Evolutionary conservation across 1,140 invertebrate species (phyloP), one percentile per base, ranked within the genome.

Genomic region (Drosophila arizonae): DNA sequence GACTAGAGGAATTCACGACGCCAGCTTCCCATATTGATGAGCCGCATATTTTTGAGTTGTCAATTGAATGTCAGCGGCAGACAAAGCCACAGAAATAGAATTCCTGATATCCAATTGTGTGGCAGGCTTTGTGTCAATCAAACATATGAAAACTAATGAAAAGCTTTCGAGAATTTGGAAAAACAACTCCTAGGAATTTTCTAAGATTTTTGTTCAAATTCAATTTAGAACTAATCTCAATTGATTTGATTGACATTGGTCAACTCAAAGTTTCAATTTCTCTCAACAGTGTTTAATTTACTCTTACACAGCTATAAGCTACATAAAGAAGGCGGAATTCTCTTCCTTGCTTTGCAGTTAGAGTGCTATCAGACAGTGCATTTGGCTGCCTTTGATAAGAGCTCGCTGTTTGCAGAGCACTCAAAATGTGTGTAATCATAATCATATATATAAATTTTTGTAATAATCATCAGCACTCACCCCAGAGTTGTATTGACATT

Each of bases 1-100:
- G 15, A 15, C 43, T 57, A 60, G 28, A 48, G 48, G 26, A 13
- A 52, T 30, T 39, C 51, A 21, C 48, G 54, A 43, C 15, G 24
- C 13, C 30, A 62, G 60, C 24, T 11, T 33, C 28, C 41, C 13
- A 26, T 60, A 57, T 66, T 51, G 64, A 66, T 60, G 65, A 33
- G 62, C 21, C 36, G 5, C 55, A 43, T 39, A 57, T 43, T 43
- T 57, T 17, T 21, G 30, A 10, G 36, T 39, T 60, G 21, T 65
- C 26, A 56, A 21, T 28, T 39, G 39, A 11, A 24, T 56, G 61
- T 55, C 45, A 36, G 54, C 13, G 15, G 3, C 55, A 39, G 39
- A 33, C 30, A 30, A 55, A 46, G 70, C 63, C 56, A 72, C 63
- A 66, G n/a, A 4, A n/a, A 39, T 36, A 24, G 36, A 33, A 55